phyloP scores from a whole-genome alignment of 2,888 invertebrate species.

The Galerucella pusilla region DNA sequence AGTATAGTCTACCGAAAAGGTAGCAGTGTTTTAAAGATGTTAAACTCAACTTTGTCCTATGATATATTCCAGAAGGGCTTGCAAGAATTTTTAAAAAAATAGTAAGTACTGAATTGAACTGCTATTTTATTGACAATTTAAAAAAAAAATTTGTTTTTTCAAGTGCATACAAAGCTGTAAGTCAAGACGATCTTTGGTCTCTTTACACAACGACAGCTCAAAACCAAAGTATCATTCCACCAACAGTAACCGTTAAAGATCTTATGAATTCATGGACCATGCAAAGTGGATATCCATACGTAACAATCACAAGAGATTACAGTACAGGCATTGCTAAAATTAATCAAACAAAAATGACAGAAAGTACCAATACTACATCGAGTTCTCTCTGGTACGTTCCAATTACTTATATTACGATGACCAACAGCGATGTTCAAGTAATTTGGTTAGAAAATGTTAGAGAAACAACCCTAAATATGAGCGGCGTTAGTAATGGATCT shows the following conservation, averaged over 20 bases:
- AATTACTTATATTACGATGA: constrained; percentile 65
- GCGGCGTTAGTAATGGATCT: constrained; percentile 54
- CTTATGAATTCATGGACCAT: constrained; percentile 81
- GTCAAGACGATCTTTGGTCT: constrained; percentile 75
- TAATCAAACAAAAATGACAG: constrained; percentile 65
- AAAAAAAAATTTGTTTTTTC: no score
- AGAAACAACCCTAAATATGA: constrained; percentile 54
- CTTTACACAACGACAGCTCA: constrained; percentile 65
- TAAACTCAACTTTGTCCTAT: constrained; percentile 69
- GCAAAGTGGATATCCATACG: constrained; percentile 77
- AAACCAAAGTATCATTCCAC: constrained; percentile 58
- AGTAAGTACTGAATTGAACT: constrained; percentile 63
- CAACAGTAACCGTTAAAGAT: constrained; percentile 67
- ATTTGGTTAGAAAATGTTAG: constrained; percentile 57
- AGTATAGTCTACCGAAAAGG: constrained; percentile 62
- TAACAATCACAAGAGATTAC: constrained; percentile 71
- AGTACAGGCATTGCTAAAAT: constrained; percentile 64
- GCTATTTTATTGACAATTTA: no score
- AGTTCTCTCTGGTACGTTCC: constrained; percentile 71
- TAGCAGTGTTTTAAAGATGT: constrained; percentile 71
- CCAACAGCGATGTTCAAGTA: constrained; percentile 45
- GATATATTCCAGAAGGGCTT: constrained; percentile 68
- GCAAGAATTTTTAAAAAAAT: constrained; percentile 68
- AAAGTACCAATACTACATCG: constrained; percentile 49
- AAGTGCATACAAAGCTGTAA: constrained; percentile 72